Base-by-base conservation (phyloP, 2,888 invertebrate genomes). In the Lasioglossum pauxillum region DNA sequence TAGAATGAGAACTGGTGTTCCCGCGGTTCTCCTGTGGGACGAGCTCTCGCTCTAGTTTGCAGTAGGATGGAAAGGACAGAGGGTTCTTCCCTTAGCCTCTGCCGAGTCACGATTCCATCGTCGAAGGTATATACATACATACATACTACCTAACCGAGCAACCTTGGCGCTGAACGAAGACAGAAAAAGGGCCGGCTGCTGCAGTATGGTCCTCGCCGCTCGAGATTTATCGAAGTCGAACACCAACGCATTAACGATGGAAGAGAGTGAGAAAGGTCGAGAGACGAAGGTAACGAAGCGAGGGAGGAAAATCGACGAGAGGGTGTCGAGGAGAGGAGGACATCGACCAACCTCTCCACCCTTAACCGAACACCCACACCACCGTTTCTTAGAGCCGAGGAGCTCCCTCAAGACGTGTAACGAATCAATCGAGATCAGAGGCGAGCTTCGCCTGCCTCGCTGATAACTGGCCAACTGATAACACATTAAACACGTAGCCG, bases 401-500 rank as follows among this genome's bases (percentile, higher is more conserved):
- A 77, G 53, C 7, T 83, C 79, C 80, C 85, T 88, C 78, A 82
- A 86, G 87, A 89, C 92, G 90, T 90, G 93, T 93, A 93, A 93
- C 92, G 93, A 94, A 93, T 94, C 93, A 93, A 93, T 93, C 91
- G 91, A 92, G 91, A 92, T 90, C 89, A 85, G 88, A 88, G 31
- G 31, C 64, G 57, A 85, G 85, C 81, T 7, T 76, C 31, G 67
- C 35, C n/a, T 57, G 67, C 35, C n/a, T 57, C 35, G 67, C 19
- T 31, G 67, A 67, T 67, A 64, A 31, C 35, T 10, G 67, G 31
- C 35, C 10, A 23, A 64, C 64, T 35, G 67, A 67, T 67, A 67
- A 35, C 80, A 75, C 75, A 41, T 49, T 31, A 31, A 64, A 16
- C 31, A 64, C 64, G 27, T 64, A 19, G 31, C 7, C 16, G 16